Evolutionary conservation across 2,888 invertebrate species (phyloP).

Genomic region (Coelinius sp.): DNA sequence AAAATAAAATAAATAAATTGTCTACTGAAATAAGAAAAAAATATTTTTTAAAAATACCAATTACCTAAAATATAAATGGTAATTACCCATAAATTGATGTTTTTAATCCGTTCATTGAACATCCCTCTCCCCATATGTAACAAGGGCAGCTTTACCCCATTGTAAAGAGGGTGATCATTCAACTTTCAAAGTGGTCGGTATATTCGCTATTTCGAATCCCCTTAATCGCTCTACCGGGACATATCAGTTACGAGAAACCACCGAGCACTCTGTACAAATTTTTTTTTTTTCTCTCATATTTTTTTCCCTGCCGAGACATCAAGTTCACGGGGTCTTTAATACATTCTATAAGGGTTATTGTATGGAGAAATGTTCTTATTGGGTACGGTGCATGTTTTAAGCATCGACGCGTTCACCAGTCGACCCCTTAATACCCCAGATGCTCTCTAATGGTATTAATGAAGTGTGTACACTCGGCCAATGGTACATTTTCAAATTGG

Average conservation of each 20-base stretch:
- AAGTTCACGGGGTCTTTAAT: not conserved
- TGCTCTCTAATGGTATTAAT: slow-evolving; percentile 69
- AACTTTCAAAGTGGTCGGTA: slow-evolving; percentile 25
- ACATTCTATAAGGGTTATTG: slow-evolving; percentile 7
- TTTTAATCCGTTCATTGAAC: slow-evolving; percentile 25
- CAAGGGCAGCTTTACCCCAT: not conserved
- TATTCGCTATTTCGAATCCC: slow-evolving; percentile 26
- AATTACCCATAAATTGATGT: slow-evolving; percentile 19
- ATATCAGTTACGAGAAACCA: slow-evolving; percentile 36
- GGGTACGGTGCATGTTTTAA: slow-evolving; percentile 29
- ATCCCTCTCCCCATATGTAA: not conserved
- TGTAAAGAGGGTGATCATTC: slow-evolving; percentile 28
- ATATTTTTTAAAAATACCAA: not conserved
- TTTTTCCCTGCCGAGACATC: not conserved
- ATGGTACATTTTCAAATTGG: slow-evolving; percentile 45
- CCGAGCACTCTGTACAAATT: not conserved
- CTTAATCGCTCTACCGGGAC: slow-evolving; percentile 28
- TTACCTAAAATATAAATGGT: slow-evolving; percentile 3
- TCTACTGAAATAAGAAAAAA: no score
- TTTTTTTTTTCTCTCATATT: not conserved
- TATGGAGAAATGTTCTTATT: slow-evolving; percentile 39
- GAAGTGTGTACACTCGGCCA: slow-evolving; percentile 67
- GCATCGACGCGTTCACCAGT: slow-evolving; percentile 40
- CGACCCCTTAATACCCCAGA: slow-evolving; percentile 57
- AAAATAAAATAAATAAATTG: no score